Evolutionary conservation across 2,113 vertebrate species (phyloP).

Genomic region (Psettodes erumei): DNA sequence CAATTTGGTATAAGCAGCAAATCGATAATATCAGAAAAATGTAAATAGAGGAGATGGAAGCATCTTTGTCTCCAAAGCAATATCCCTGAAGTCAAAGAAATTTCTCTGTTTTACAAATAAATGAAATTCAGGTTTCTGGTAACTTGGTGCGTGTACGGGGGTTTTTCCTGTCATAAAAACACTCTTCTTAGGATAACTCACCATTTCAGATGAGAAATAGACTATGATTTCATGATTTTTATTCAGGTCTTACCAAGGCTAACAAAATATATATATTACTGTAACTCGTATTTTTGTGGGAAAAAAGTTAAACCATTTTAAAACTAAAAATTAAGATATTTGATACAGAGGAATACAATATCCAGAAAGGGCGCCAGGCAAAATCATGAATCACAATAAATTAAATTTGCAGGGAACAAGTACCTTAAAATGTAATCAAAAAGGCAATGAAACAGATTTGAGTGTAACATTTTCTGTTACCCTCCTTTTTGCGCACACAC

Average conservation of each 20-base stretch:
- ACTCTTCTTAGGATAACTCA: not conserved
- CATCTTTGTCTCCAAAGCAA: not conserved
- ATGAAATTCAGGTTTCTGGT: not conserved
- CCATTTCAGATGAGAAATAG: conserved; percentile 13
- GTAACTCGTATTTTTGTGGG: conserved; percentile 8
- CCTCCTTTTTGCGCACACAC: not conserved
- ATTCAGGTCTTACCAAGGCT: not conserved
- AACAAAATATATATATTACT: conserved; percentile 16
- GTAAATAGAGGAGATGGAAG: not conserved
- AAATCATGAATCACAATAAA: conserved; percentile 18
- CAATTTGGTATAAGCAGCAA: not conserved
- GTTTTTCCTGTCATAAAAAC: conserved; percentile 11
- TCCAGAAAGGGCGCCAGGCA: conserved; percentile 2
- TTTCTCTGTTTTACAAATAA: not conserved
- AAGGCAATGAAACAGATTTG: conserved; percentile 12
- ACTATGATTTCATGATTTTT: conserved; percentile 5
- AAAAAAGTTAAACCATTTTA: conserved; percentile 10
- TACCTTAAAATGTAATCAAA: not conserved
- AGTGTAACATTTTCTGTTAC: conserved; percentile 6
- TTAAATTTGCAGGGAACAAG: conserved; percentile 11
- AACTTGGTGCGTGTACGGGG: not conserved
- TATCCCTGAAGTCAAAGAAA: not conserved
- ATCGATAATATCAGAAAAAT: not conserved
- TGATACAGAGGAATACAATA: conserved; percentile 11
- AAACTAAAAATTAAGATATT: conserved; percentile 13